These are phyloP conservation scores for Trachelus tabidus DNA, from an alignment of 2,888 invertebrate species.

Conservation along the genomic window DNA sequence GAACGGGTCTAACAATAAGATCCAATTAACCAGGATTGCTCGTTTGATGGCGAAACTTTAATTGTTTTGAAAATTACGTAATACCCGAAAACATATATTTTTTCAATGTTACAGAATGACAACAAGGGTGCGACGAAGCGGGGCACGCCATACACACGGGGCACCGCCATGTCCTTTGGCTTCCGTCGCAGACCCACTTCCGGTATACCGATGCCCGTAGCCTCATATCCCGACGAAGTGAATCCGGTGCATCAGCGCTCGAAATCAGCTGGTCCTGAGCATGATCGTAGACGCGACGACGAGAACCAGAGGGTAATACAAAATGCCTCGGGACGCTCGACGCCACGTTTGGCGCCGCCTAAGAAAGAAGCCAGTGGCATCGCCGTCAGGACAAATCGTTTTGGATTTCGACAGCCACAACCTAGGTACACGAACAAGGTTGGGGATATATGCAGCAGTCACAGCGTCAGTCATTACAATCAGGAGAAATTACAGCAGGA, in stretches of 20 bases:
- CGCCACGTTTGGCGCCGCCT: constrained; percentile 74
- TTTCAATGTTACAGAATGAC: constrained; percentile 69
- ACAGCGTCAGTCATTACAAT: constrained; percentile 67
- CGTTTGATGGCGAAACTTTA: background rate
- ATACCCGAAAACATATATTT: background rate
- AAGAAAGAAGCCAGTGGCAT: constrained; percentile 75
- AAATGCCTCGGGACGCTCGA: constrained; percentile 72
- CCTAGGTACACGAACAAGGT: constrained; percentile 77
- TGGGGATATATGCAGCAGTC: constrained; percentile 70
- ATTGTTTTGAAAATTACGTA: background rate
- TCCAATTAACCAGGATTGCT: background rate
- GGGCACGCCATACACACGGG: constrained; percentile 71
- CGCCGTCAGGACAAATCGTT: constrained; percentile 76
- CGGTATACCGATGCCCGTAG: constrained; percentile 64
- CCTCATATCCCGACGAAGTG: constrained; percentile 34
- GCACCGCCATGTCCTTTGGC: constrained; percentile 87
- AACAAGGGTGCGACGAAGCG: constrained; percentile 73
- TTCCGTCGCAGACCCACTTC: constrained; percentile 77
- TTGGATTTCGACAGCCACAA: constrained; percentile 79
- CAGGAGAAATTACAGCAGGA: constrained; percentile 64
- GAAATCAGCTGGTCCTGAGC: constrained; percentile 64
- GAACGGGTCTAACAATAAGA: background rate
- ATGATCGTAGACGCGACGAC: constrained; percentile 54
- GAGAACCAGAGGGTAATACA: constrained; percentile 38
- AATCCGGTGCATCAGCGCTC: constrained; percentile 65